Evolutionary conservation across 2,888 invertebrate species (phyloP).

Genomic region (Eudemis profundana): DNA sequence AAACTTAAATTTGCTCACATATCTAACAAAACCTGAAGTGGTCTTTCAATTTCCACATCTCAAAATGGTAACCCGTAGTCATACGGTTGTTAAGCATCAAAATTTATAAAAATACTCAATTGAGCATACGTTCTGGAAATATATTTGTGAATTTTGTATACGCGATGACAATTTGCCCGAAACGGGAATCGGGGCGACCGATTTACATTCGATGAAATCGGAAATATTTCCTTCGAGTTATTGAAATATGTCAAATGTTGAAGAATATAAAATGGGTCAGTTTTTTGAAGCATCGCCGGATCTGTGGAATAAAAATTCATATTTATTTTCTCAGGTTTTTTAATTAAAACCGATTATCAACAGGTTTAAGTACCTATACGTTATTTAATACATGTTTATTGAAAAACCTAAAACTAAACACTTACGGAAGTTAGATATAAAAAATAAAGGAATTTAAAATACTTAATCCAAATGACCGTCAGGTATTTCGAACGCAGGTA

Average conservation of each 20-base stretch:
- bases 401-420: too few species aligned
- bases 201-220: conserved; percentile 65
- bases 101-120: conserved; percentile 59
- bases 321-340: background rate
- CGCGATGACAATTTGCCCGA: conserved; percentile 61
- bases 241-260: conserved; percentile 46
- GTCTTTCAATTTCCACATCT: background rate
- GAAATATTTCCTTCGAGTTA: conserved; percentile 53
- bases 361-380: too few species aligned
- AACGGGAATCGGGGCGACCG: conserved; percentile 56
- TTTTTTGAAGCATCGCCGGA: background rate
- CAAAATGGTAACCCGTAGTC: background rate
- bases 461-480: too few species aligned
- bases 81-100: conserved; percentile 33
- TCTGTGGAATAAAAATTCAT: background rate
- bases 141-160: conserved; percentile 61
- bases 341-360: too few species aligned
- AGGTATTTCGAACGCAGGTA: too few species aligned
- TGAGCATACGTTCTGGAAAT: conserved; percentile 60
- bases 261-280: background rate
- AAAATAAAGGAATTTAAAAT: too few species aligned
- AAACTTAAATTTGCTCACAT: background rate
- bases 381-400: too few species aligned
- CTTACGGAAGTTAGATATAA: too few species aligned
- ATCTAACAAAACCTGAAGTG: too few species aligned